Evolutionary conservation across 2,888 invertebrate species (phyloP).

Genomic region (Oxyscelio sp.): DNA sequence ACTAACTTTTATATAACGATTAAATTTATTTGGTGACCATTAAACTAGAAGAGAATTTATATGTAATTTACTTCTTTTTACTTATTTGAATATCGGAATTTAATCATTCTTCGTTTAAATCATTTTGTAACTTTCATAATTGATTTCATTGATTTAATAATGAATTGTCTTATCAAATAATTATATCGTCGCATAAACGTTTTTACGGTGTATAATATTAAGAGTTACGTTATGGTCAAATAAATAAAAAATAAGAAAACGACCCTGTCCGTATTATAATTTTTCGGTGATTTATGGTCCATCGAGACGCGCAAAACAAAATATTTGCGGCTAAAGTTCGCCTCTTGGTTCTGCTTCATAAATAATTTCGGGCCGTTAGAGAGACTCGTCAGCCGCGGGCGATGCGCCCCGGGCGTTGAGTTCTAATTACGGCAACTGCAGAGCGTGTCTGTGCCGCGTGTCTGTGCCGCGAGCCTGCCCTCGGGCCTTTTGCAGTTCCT

Average conservation of each 20-base stretch:
- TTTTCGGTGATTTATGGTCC: constrained; percentile 69
- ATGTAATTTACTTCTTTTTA: no score
- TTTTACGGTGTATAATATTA: no score
- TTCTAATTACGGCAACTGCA: constrained; percentile 88
- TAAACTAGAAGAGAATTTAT: no score
- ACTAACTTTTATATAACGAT: no score
- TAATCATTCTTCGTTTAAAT: no score
- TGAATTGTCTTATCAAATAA: no score
- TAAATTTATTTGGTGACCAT: no score
- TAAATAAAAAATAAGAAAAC: constrained; percentile 69
- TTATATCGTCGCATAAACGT: no score
- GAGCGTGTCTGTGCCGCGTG: constrained; percentile 85
- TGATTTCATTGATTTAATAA: no score
- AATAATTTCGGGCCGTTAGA: constrained; percentile 88
- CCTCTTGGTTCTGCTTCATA: constrained; percentile 85
- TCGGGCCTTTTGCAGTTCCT: constrained; percentile 82
- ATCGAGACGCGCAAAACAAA: constrained; percentile 82
- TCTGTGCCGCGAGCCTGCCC: constrained; percentile 81
- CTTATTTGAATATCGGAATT: no score
- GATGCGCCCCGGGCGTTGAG: constrained; percentile 84
- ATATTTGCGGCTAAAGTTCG: constrained; percentile 87
- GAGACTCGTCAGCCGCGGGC: constrained; percentile 86
- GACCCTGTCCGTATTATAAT: constrained; percentile 59
- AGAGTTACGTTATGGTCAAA: no score
- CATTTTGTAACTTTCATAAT: no score